Percentiles rank a stretch among this genome's conserved stretches.
phyloP scores from a whole-genome alignment of 1,140 invertebrate species.

The Pachyrhynchus sulphureomaculatus region DNA sequence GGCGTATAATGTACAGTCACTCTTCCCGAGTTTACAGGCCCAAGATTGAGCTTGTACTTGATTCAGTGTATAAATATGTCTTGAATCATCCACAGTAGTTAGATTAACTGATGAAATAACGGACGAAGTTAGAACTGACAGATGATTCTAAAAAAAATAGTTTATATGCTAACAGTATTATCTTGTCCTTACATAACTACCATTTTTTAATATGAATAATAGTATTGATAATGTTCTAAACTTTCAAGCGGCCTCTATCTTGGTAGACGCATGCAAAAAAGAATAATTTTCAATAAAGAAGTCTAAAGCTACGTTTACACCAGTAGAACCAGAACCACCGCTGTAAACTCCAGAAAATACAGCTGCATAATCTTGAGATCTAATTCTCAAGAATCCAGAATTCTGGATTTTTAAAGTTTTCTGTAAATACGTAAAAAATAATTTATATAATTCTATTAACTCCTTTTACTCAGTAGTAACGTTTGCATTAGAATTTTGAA shows the following conservation, averaged over 20 bases:
- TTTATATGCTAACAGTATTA: no score
- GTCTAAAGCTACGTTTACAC: slow-evolving; percentile 37
- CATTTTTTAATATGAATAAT: no score
- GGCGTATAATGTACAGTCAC: slow-evolving; percentile 52
- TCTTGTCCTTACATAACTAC: no score
- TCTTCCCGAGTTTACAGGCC: slow-evolving; percentile 55
- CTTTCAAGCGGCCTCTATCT: no score
- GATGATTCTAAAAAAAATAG: slow-evolving; percentile 22
- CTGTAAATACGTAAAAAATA: neutral
- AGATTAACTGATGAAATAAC: slow-evolving; percentile 16
- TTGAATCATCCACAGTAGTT: slow-evolving; percentile 30
- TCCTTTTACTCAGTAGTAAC: no score
- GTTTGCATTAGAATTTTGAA: no score
- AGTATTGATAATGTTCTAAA: no score
- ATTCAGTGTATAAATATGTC: slow-evolving; percentile 49
- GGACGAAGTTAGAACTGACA: slow-evolving; percentile 6
- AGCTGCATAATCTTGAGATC: neutral
- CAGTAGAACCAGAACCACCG: no score
- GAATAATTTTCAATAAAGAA: neutral
- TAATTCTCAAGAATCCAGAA: no score
- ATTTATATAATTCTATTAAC: no score
- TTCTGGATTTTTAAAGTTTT: neutral
- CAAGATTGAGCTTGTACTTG: slow-evolving; percentile 52
- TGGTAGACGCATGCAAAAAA: no score
- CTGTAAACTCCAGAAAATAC: neutral